phyloP scores from a whole-genome alignment of 2,797 vertebrate species.

The Anas bernieri region DNA sequence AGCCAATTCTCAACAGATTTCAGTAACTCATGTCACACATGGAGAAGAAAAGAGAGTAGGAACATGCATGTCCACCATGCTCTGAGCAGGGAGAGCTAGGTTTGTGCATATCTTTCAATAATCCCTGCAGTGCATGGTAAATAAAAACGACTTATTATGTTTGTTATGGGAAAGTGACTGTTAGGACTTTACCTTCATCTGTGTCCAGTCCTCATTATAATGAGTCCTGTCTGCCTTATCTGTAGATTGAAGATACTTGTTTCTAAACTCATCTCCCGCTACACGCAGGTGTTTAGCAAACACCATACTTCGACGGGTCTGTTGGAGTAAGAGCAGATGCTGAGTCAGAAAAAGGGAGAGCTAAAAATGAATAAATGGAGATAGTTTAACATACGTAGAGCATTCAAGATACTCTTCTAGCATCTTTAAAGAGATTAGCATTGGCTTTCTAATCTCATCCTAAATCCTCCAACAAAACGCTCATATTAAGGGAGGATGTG shows the following conservation, averaged over 20 bases:
- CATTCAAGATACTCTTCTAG: neutral
- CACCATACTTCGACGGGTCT: constrained; percentile 97
- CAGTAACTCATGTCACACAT: neutral
- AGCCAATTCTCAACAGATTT: neutral
- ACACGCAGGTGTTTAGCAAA: constrained; percentile 92
- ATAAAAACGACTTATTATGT: neutral
- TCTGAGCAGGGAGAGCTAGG: neutral
- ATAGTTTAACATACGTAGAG: neutral
- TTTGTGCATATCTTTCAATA: neutral
- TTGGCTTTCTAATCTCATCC: neutral
- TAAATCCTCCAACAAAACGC: neutral
- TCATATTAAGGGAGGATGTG: neutral
- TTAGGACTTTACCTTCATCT: constrained; percentile 84
- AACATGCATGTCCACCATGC: accelerated
- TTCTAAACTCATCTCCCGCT: constrained; percentile 89
- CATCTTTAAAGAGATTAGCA: neutral
- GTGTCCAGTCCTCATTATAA: constrained; percentile 92
- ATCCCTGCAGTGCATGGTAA: neutral
- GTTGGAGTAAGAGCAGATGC: neutral
- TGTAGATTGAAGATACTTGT: constrained; percentile 86
- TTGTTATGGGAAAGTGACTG: neutral
- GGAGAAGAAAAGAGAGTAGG: neutral
- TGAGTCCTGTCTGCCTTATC: constrained; percentile 84
- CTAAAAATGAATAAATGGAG: neutral
- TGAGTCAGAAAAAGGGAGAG: neutral